Evolutionary conservation across 1,140 invertebrate species (phyloP), one percentile per base, ranked within the genome.

Genomic region (Lepidurus apus): DNA sequence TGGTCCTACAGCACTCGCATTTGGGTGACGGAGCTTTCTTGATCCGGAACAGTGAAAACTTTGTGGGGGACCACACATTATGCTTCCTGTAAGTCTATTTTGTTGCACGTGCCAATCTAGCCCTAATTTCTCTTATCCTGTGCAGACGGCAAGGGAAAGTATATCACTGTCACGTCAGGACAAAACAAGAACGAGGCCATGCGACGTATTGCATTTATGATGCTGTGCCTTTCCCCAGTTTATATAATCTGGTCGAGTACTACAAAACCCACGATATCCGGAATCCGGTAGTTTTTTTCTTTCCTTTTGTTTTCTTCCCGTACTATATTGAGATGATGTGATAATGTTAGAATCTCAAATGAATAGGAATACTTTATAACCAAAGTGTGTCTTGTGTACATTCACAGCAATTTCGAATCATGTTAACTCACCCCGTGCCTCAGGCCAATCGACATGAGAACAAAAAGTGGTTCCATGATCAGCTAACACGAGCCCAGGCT

Each of bases 1-100:
- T 93, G n/a, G 85, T 98, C 1, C 79, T 87, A 21, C 88, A 90
- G 79, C 87, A 89, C 11, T 95, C 93, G 0, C 88, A 95, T 85
- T 87, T 98, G 17, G 96, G 96, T 1, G 95, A 98, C 85, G 97
- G 96, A 0, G 97, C 95, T 4, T 99, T 98, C 86, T 87, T 99
- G 17, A 96, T 99, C 0, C 87, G 96, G 79, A 93, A 96, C 81
- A 97, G 95, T 84, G 95, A 97, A 43, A 98, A 96, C 0, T 98
- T 98, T 87, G 93, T 97, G 24, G 96, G 96, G 0, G 96, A 98
- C 86, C 98, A 97, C 84, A 95, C 95, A 78, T 85, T 99, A 3
- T 98, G 95, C 0, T 98, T 98, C 86, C 97, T 93, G 90, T 86
- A 82, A 81, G 80, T 80, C 7, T n/a, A 13, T 77, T n/a, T 17